A percentile compares a stretch with the other conserved stretches of the same genome.
phyloP scores from a whole-genome alignment of 2,797 vertebrate genomes.

The Rhyacichthys aspro region DNA sequence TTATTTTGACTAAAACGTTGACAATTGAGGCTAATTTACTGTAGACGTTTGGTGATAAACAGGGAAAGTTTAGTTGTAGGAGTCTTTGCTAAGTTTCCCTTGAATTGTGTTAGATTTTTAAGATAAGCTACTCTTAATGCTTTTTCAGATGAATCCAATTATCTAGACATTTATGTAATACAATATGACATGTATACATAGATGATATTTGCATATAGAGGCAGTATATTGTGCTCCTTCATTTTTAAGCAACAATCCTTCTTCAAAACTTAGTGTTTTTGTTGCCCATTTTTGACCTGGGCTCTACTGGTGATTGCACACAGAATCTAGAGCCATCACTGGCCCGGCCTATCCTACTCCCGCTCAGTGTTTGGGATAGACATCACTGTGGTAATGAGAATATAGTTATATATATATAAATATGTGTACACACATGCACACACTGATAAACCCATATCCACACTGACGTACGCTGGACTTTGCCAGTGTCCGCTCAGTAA shows the following conservation, averaged over 20 bases:
- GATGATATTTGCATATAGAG: slow-evolving; percentile 79
- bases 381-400: slow-evolving; percentile 76
- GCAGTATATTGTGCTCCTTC: slow-evolving; percentile 78
- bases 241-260: slow-evolving; percentile 68
- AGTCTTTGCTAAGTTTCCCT: slow-evolving; percentile 79
- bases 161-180: slow-evolving; percentile 80
- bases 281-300: slow-evolving; percentile 55
- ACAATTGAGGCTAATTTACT: slow-evolving; percentile 69
- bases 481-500: slow-evolving; percentile 46
- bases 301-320: slow-evolving; percentile 73
- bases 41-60: slow-evolving; percentile 77
- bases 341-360: slow-evolving; percentile 70
- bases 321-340: slow-evolving; percentile 71
- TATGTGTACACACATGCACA: slow-evolving; percentile 22
- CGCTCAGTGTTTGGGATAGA: slow-evolving; percentile 71
- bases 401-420: slow-evolving; percentile 17
- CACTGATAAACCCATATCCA: slow-evolving; percentile 7
- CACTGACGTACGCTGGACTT: slow-evolving; percentile 43
- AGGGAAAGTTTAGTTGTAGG: slow-evolving; percentile 76
- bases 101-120: slow-evolving; percentile 80
- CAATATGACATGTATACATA: slow-evolving; percentile 78
- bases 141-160: slow-evolving; percentile 70
- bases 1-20: slow-evolving; percentile 74
- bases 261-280: slow-evolving; percentile 59
- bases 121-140: slow-evolving; percentile 77